Evolutionary conservation across 1,140 invertebrate genomes (phyloP), one percentile per base, ranked within the genome.

Genomic region (Rhizoglyphus robini): DNA sequence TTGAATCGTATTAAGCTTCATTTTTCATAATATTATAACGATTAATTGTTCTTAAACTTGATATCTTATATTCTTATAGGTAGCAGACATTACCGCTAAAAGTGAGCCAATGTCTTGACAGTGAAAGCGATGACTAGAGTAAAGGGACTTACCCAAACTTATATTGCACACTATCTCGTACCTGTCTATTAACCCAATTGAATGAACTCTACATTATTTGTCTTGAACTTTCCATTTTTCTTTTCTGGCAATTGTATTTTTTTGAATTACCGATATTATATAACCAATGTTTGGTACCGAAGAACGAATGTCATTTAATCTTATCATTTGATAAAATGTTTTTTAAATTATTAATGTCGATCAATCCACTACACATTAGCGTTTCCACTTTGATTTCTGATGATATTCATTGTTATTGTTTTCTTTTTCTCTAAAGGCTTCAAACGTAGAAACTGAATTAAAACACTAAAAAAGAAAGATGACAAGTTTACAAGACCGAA

Each of bases 41-140:
- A 54, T 32, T 20, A 15, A 54, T 8, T 32, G 23, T 54, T 54
- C 8, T 25, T 54, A 54, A 27, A 8, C 8, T 54, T 32, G 8
- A 8, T 11, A 27, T 20, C 51, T 54, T 20, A 15, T 54, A 15
- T 32, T 20, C 20, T 54, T 54, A 54, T 54, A 54, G 51, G 51
- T 54, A 54, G 51, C 51, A 54, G 51, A 54, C 51, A 54, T 54
- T 54, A 54, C 20, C 51, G 51, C 20, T 54, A 54, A 54, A 32
- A 54, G 51, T 54, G 20, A 54, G 23, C 8, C 8, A 54, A 32
- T 54, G 51, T 54, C 51, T 54, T 54, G 51, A 54, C 51, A 41
- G 8, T 41, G 18, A 18, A 11, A 18, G 18, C 36, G 8, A 41
- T 41, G 36, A 41, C 18, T 8, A 41, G n/a, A n/a, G n/a, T 41